Base-by-base conservation (phyloP, 2,888 invertebrate genomes). In the Thymelicus lineola region DNA sequence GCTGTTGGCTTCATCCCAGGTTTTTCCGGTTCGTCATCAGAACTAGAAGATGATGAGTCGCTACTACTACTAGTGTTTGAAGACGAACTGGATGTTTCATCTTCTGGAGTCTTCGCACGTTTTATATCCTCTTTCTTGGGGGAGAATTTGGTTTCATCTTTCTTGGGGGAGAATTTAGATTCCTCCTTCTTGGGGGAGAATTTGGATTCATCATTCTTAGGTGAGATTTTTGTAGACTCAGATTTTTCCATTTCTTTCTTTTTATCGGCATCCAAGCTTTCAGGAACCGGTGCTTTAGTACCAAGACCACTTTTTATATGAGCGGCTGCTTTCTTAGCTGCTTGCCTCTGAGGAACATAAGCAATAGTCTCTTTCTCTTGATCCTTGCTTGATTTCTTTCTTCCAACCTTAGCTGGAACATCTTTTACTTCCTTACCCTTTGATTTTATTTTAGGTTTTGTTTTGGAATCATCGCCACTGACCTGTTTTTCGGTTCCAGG, bases 271-370 rank as follows among this genome's bases (percentile, higher is more conserved):
- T 93, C 93, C 61, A 79, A 76, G 75, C 79, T 82, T 74, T 90
- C 94, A 1, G 83, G 76, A 57, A 83, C 79, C 42, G 94, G 94
- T 77, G 94, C 73, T 74, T 94, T 94, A 63, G 80, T 95, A 73
- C 96, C 96, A 76, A 96, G 92, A 7, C 97, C 97, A 85, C 97
- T 97, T 84, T 98, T 97, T 67, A 98, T 97, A 82, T 97, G 97
- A 79, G 98, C 98, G 1, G 98, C 97, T 0, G 98, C 98, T 85
- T 98, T 98, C 85, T 98, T 98, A 12, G 98, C 98, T 0, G 98
- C 98, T 88, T 98, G 97, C 72, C 98, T 93, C 84, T 98, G 98
- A 1, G 98, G 98, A 28, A 98, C 98, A 85, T 97, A 97, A 0
- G 97, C 96, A 55, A 97, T 95, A 60, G 96, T 94, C 77, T 95